Evolutionary conservation across 2,888 invertebrate species (phyloP), one percentile per base, ranked within the genome.

Genomic region (Drosophila leonis): DNA sequence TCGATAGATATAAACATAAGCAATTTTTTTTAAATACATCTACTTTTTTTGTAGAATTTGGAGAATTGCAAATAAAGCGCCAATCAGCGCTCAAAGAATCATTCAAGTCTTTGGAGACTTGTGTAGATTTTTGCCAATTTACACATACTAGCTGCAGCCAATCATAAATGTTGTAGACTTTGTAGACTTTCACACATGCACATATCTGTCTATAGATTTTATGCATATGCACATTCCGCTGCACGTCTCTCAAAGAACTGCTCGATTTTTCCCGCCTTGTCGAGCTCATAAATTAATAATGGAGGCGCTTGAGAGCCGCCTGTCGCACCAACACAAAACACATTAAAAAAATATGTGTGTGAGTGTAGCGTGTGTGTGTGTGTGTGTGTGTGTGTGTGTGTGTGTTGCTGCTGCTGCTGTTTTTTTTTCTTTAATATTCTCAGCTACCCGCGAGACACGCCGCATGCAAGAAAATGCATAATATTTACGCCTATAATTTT

Each of bases 401-500:
- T 35, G 48, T 57, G 64, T 8, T 62, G 52, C 31, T 54, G 57
- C 51, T 51, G 51, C 48, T 48, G 18, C n/a, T 44, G 29, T 10
- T 15, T 20, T 31, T 44, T 18, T n/a, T 57, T 29, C 6, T 29
- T 42, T n/a, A 9, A 4, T 44, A 7, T 48, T 54, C 54, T 54
- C 54, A 54, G 54, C 52, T 57, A 33, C 31, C 52, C 52, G 52
- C 24, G 24, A 15, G 37, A n/a, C 54, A 37, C 54, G 27, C 59
- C 54, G 35, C 59, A 48, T n/a, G 18, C 33, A 61, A 72, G 62
- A 75, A 83, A 83, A 83, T 88, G 85, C 86, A 88, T 85, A 85
- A 85, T 85, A 88, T 85, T 85, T 88, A 85, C 83, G 83, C 77
- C 79, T 81, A 88, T 88, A 84, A 85, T 83, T 81, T 85, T 74